phyloP scores from a whole-genome alignment of 2,888 invertebrate genomes.

The Troglohyphantes excavatus region DNA sequence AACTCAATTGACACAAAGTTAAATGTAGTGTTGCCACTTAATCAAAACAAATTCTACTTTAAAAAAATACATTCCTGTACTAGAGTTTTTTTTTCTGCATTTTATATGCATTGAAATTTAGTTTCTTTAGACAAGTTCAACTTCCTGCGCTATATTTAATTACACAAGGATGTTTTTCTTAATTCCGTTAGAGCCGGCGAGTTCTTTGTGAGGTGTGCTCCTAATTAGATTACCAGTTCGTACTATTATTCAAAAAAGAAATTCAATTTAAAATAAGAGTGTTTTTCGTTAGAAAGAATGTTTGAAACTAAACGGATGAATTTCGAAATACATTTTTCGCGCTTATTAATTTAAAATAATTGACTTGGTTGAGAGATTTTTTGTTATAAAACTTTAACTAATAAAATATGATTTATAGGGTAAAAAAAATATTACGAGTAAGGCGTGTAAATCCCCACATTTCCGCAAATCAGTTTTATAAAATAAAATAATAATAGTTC shows the following conservation, averaged over 20 bases:
- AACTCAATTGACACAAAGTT: too few species aligned
- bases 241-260: not conserved
- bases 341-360: slow-evolving; percentile 7
- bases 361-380: not conserved
- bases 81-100: too few species aligned
- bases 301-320: not conserved
- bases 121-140: not conserved
- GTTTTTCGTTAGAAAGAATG: not conserved
- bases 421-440: too few species aligned
- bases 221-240: not conserved
- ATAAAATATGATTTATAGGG: too few species aligned
- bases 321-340: not conserved
- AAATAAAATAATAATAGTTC: too few species aligned
- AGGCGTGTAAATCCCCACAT: too few species aligned
- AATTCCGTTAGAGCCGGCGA: not conserved
- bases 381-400: not conserved
- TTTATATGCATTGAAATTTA: too few species aligned
- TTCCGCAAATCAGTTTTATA: too few species aligned
- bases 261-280: not conserved
- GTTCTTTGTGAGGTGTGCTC: not conserved
- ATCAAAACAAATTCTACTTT: too few species aligned
- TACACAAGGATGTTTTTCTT: not conserved
- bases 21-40: too few species aligned
- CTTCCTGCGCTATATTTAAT: slow-evolving; percentile 6
- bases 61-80: too few species aligned